phyloP scores from a whole-genome alignment of 2,888 invertebrate genomes.

The Eupithecia abbreviata region DNA sequence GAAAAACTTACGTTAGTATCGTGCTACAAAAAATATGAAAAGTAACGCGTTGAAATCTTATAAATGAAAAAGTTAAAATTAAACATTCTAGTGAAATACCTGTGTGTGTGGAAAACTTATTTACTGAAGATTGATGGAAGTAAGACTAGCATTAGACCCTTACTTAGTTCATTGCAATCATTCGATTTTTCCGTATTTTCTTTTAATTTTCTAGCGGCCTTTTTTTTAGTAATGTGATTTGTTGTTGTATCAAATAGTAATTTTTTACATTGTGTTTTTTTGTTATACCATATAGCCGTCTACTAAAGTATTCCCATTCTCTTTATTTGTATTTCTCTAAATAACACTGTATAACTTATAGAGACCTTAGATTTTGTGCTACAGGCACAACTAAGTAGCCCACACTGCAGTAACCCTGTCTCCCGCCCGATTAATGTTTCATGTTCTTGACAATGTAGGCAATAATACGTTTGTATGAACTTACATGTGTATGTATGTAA shows the following conservation, averaged over 20 bases:
- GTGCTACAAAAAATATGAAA: not conserved
- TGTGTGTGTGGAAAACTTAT: not conserved
- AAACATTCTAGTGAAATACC: too few species aligned
- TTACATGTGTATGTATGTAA: constrained; percentile 17
- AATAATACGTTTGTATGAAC: constrained; percentile 26
- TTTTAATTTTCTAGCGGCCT: not conserved
- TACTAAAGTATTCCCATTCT: not conserved
- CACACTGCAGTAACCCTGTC: constrained; percentile 25
- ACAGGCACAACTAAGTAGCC: constrained; percentile 3
- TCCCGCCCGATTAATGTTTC: constrained; percentile 28
- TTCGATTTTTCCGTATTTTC: not conserved
- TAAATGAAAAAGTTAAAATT: not conserved
- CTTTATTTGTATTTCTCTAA: not conserved
- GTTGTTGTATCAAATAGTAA: too few species aligned
- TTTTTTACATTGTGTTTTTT: too few species aligned
- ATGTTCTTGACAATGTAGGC: constrained; percentile 35
- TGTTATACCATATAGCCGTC: not conserved
- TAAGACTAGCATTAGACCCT: not conserved
- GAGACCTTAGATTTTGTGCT: not conserved
- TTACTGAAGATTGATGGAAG: not conserved
- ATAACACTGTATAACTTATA: not conserved
- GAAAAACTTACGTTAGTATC: not conserved
- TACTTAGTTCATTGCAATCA: not conserved
- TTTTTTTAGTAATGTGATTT: not conserved
- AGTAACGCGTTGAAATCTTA: not conserved